phyloP scores from a whole-genome alignment of 1,140 invertebrate genomes.

The Doryteuthis pealeii region DNA sequence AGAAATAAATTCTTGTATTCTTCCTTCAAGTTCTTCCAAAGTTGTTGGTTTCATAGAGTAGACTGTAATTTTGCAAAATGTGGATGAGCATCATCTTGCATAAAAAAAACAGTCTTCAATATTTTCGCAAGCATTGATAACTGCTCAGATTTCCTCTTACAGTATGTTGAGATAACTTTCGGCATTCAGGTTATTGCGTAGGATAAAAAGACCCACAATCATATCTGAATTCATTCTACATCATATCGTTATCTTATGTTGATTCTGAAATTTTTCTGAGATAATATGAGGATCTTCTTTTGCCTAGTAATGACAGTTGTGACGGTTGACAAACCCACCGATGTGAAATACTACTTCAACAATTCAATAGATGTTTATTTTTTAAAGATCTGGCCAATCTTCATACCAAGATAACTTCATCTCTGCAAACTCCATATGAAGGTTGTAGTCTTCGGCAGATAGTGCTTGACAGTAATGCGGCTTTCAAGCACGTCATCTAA shows the following conservation, averaged over 20 bases:
- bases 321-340: not conserved
- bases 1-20: too few species aligned
- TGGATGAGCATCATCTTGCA: too few species aligned
- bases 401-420: not conserved
- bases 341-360: not conserved
- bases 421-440: not conserved
- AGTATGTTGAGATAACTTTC: slow-evolving; percentile 2
- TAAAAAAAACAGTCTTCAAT: slow-evolving; percentile 7
- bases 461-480: slow-evolving; percentile 3
- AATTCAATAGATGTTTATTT: not conserved
- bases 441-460: not conserved
- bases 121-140: slow-evolving; percentile 1
- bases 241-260: not conserved
- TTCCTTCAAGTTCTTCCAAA: too few species aligned
- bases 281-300: slow-evolving; percentile 10
- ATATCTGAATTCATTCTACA: too few species aligned
- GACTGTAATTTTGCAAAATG: too few species aligned
- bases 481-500: not conserved
- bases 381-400: not conserved
- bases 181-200: not conserved
- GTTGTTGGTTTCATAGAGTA: too few species aligned
- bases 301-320: not conserved
- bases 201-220: slow-evolving; percentile 7
- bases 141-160: slow-evolving; percentile 2
- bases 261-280: not conserved